A percentile compares a stretch with the other conserved stretches of the same genome.
These are phyloP conservation scores for Hoplostethus atlanticus DNA, from an alignment of 2,797 vertebrate genomes.

Conservation along the genomic window DNA sequence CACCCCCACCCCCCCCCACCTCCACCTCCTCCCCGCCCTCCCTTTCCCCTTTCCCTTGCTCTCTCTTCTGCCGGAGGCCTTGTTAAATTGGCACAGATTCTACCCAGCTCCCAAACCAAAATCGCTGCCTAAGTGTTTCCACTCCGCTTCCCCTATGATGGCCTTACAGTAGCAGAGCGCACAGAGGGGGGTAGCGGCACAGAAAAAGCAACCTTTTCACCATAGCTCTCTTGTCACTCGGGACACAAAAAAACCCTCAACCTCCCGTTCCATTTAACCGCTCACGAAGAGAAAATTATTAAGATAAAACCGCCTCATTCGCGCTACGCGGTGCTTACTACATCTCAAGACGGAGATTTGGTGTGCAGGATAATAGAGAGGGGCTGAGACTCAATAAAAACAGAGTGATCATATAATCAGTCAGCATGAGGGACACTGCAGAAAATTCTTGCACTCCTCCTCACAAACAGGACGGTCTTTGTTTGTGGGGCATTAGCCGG, in stretches of 20 bases:
- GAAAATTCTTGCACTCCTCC: conserved; percentile 41
- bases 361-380: background rate
- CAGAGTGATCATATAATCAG: conserved; percentile 44
- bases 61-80: conserved; percentile 65
- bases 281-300: background rate
- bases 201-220: conserved; percentile 15
- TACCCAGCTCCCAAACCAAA: conserved; percentile 64
- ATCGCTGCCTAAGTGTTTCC: conserved; percentile 81
- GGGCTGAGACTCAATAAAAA: conserved; percentile 26
- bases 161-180: conserved; percentile 65
- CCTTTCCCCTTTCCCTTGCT: conserved; percentile 39
- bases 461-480: conserved; percentile 72
- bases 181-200: conserved; percentile 6
- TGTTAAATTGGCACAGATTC: conserved; percentile 78
- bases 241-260: conserved; percentile 14
- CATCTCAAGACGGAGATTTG: background rate
- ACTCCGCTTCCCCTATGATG: conserved; percentile 68
- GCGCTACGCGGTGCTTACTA: background rate
- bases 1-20: conserved; percentile 33
- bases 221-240: conserved; percentile 22
- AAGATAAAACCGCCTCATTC: background rate
- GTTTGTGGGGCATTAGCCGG: conserved; percentile 64
- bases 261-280: background rate
- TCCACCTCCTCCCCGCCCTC: conserved; percentile 44
- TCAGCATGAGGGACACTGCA: conserved; percentile 39